Percentiles rank a stretch among this genome's conserved stretches.
phyloP scores from a whole-genome alignment of 2,113 vertebrate genomes.

The Elachura formosa region DNA sequence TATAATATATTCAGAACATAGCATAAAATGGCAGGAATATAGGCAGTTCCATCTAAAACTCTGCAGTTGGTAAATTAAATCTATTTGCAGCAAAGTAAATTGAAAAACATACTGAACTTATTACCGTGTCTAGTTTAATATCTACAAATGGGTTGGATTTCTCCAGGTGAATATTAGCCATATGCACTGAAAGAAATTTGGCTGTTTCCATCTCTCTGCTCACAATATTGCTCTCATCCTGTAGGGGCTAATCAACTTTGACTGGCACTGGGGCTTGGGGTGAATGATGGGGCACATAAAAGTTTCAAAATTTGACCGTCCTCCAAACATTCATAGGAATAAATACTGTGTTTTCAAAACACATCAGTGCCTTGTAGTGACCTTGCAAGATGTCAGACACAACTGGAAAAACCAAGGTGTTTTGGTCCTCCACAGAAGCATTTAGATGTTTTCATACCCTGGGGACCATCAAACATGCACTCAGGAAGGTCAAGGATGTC shows the following conservation, averaged over 20 bases:
- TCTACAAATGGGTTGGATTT: conserved; percentile 49
- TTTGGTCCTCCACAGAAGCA: background rate
- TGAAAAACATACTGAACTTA: conserved; percentile 57
- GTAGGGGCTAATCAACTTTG: background rate
- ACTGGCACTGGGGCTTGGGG: background rate
- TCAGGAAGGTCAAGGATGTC: background rate
- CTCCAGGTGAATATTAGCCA: conserved; percentile 59
- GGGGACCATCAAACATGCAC: background rate
- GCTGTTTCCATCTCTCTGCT: background rate
- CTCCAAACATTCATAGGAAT: background rate
- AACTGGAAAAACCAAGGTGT: background rate
- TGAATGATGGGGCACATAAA: background rate
- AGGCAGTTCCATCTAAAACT: conserved; percentile 47
- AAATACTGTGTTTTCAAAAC: background rate
- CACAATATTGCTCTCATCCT: background rate
- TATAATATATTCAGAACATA: background rate
- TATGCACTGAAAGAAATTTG: background rate
- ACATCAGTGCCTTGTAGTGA: background rate
- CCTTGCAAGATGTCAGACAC: background rate
- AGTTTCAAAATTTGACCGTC: background rate
- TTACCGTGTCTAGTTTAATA: conserved; percentile 58
- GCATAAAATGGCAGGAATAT: conserved; percentile 9
- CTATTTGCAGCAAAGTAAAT: conserved; percentile 61
- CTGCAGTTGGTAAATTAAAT: conserved; percentile 68
- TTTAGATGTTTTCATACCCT: background rate